These are phyloP conservation scores for Epizoanthus stellaris DNA, from an alignment of 92 coral and sea anemone species.

Conservation along the genomic window DNA sequence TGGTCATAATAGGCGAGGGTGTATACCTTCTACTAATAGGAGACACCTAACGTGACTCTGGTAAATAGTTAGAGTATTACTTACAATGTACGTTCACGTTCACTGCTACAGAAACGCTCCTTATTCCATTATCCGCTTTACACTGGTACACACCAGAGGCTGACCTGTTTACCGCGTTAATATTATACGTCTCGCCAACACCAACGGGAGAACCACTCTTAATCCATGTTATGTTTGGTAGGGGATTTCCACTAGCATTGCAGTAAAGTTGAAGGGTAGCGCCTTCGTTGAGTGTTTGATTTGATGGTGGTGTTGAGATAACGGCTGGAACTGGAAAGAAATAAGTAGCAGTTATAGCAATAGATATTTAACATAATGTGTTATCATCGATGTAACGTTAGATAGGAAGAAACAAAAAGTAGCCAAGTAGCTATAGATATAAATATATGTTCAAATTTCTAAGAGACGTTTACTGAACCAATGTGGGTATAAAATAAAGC, in stretches of 20 bases:
- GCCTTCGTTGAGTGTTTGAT: slow-evolving; percentile 17
- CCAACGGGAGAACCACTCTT: not conserved
- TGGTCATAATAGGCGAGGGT: too few relatives aligned
- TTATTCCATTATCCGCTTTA: slow-evolving; percentile 25
- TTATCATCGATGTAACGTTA: not conserved
- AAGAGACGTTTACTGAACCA: too few relatives aligned
- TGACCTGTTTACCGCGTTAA: not conserved
- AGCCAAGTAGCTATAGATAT: too few relatives aligned
- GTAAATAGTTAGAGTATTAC: not conserved
- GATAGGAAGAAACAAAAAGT: too few relatives aligned
- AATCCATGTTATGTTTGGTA: slow-evolving; percentile 24
- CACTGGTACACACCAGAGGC: slow-evolving; percentile 1
- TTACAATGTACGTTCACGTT: slow-evolving; percentile 23
- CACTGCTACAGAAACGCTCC: not conserved
- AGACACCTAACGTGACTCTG: not conserved
- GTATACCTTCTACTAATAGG: too few relatives aligned
- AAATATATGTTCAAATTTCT: too few relatives aligned
- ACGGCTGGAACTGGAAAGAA: slow-evolving; percentile 13
- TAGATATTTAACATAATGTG: not conserved
- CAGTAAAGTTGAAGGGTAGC: slow-evolving; percentile 7
- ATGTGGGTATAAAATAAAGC: too few relatives aligned
- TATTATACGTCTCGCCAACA: not conserved
- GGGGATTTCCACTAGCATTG: slow-evolving; percentile 23
- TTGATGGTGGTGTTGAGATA: slow-evolving; percentile 4
- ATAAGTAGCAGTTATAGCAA: not conserved